A percentile compares a stretch with the other conserved stretches of the same genome.
Conservation (phyloP, 2,888 invertebrate species). For the Pemphredon lugubris region DNA sequence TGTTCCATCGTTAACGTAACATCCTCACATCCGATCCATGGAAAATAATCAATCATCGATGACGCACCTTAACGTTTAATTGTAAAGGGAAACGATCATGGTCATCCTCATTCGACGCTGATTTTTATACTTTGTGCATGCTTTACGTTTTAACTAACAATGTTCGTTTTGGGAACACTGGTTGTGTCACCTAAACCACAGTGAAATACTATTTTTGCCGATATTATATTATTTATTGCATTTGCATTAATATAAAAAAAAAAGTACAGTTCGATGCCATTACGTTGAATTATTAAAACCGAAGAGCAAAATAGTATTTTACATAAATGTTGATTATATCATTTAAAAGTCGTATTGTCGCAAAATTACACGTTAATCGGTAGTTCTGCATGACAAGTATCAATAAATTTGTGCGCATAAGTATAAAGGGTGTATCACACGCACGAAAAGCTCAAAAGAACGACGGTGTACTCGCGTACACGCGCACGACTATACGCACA, state of each 20-base stretch:
- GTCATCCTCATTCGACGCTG: slow-evolving; percentile 6
- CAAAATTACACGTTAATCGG: slow-evolving; percentile 9
- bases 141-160: slow-evolving; percentile 5
- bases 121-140: too few relatives aligned
- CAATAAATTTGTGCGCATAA: slow-evolving; percentile 12
- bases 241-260: too few relatives aligned
- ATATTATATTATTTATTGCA: too few relatives aligned
- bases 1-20: too few relatives aligned
- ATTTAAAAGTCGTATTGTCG: neutral
- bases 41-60: too few relatives aligned
- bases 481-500: slow-evolving; percentile 24
- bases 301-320: slow-evolving; percentile 24
- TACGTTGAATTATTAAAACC: too few relatives aligned
- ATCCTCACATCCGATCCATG: too few relatives aligned
- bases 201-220: slow-evolving; percentile 8
- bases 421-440: slow-evolving; percentile 33
- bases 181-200: neutral
- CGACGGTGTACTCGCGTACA: slow-evolving; percentile 6
- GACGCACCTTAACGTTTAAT: too few relatives aligned
- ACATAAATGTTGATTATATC: neutral
- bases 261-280: too few relatives aligned
- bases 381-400: slow-evolving; percentile 33
- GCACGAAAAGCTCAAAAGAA: slow-evolving; percentile 43
- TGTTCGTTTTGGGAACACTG: neutral
- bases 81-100: slow-evolving; percentile 10